Conservation (phyloP, 1,140 invertebrate species). For the Caenorhabditis elegans region WBcel235 BX284605.5:9584001-9584500, state of each 20-base stretch:
- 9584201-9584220: background rate
- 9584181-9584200: no score
- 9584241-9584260: background rate
- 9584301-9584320: conserved; percentile 23
- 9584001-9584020: no score
- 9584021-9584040: no score
- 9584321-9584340: conserved; percentile 2
- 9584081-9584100: no score
- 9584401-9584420: conserved; percentile 1
- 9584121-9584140: no score
- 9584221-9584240: background rate
- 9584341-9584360: background rate
- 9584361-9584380: background rate
- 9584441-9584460: background rate
- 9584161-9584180: no score
- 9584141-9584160: background rate
- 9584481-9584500: background rate
- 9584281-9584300: background rate
- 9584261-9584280: background rate
- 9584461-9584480: background rate
- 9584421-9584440: background rate
- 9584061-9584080: no score
- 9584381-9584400: background rate
- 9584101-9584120: no score
- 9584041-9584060: no score